Evolutionary conservation across 2,113 vertebrate species (phyloP).

Genomic region (Grantiella picta): DNA sequence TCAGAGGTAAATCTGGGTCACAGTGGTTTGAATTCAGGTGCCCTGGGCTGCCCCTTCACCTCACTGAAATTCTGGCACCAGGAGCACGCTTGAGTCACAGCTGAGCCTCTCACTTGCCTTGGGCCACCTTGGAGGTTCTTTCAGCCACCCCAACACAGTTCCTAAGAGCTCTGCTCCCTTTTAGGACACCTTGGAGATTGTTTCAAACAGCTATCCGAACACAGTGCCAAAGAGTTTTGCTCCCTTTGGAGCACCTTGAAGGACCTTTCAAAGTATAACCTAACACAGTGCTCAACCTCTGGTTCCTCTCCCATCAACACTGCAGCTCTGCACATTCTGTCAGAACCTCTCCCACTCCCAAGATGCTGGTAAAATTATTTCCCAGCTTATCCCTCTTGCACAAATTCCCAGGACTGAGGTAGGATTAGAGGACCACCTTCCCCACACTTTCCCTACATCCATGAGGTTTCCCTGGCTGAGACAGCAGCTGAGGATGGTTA

Average conservation of each 20-base stretch:
- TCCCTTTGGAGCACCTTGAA: not conserved
- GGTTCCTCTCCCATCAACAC: not conserved
- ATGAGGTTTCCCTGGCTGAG: fast-evolving
- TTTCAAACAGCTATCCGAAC: not conserved
- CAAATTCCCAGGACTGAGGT: not conserved
- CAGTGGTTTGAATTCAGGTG: not conserved
- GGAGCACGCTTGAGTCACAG: not conserved
- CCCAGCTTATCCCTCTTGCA: not conserved
- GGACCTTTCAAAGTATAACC: not conserved
- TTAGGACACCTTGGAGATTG: not conserved
- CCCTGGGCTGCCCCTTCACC: not conserved
- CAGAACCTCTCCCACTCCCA: not conserved
- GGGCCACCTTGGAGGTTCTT: not conserved
- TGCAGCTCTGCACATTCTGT: not conserved
- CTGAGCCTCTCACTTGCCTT: not conserved
- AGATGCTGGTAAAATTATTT: not conserved
- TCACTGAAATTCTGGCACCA: not conserved
- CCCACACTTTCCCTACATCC: not conserved
- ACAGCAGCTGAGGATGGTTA: not conserved
- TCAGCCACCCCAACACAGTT: not conserved
- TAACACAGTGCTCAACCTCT: not conserved
- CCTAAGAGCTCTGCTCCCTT: not conserved
- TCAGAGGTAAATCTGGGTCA: not conserved
- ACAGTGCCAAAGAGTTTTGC: not conserved
- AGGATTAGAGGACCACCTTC: not conserved